phyloP scores from a whole-genome alignment of 2,888 invertebrate genomes.

The Eumacrocentrus americanus region DNA sequence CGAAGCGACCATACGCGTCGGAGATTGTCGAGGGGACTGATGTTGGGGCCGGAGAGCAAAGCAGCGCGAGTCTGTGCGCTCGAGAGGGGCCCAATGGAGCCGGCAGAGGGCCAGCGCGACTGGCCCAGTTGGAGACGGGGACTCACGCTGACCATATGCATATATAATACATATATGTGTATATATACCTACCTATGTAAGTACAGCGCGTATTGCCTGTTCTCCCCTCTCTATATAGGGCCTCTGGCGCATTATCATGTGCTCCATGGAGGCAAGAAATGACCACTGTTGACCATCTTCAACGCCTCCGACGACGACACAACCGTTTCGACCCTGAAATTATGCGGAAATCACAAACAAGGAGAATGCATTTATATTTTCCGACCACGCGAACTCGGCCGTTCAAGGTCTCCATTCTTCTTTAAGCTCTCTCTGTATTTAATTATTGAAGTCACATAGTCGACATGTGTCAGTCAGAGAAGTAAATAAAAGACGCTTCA shows the following conservation, averaged over 20 bases:
- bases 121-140: slow-evolving; percentile 14
- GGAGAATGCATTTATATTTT: slow-evolving; percentile 13
- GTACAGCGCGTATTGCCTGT: neutral
- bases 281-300: neutral
- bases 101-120: slow-evolving; percentile 18
- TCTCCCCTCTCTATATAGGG: slow-evolving; percentile 1
- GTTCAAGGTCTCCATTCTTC: neutral
- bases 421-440: neutral
- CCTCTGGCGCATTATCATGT: neutral
- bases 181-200: neutral
- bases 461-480: neutral
- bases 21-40: slow-evolving; percentile 33
- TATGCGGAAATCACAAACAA: slow-evolving; percentile 21
- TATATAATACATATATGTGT: neutral
- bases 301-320: slow-evolving; percentile 5
- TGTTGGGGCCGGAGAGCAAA: slow-evolving; percentile 25
- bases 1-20: slow-evolving; percentile 32
- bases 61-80: slow-evolving; percentile 20
- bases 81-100: slow-evolving; percentile 10
- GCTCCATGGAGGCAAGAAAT: neutral
- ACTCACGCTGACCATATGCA: neutral
- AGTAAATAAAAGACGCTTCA: neutral
- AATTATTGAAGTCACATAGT: neutral
- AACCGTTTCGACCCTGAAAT: slow-evolving; percentile 6
- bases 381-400: neutral